phyloP scores from a whole-genome alignment of 1,140 invertebrate genomes.

The Branchinecta lynchi region DNA sequence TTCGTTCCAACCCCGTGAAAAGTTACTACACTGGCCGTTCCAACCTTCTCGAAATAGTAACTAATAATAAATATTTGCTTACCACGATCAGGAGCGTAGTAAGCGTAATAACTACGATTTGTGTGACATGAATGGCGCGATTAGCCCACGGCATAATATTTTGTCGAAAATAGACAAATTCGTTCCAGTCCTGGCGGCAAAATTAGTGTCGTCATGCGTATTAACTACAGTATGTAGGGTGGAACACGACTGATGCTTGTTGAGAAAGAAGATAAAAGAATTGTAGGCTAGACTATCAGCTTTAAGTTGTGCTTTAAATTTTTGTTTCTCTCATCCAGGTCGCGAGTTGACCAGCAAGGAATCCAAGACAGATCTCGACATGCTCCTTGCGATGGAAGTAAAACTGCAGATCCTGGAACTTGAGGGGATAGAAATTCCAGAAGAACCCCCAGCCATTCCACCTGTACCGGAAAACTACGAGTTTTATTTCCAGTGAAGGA shows the following conservation, averaged over 20 bases:
- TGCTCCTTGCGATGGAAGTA: conserved; percentile 86
- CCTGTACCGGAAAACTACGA: conserved; percentile 72
- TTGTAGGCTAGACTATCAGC: background rate
- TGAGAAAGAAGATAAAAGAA: background rate
- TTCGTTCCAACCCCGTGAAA: too few species aligned
- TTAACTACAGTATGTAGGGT: too few species aligned
- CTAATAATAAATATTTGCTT: too few species aligned
- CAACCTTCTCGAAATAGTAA: too few species aligned
- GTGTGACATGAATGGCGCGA: too few species aligned
- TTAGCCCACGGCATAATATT: too few species aligned
- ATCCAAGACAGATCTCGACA: conserved; percentile 75
- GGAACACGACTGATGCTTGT: background rate
- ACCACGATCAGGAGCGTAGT: too few species aligned
- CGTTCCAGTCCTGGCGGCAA: too few species aligned
- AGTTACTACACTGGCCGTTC: too few species aligned
- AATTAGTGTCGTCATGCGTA: too few species aligned
- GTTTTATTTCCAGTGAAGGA: conserved; percentile 39
- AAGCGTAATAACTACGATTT: too few species aligned
- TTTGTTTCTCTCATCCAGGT: conserved; percentile 35
- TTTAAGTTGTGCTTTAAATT: conserved; percentile 13
- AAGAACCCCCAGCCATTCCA: conserved; percentile 76
- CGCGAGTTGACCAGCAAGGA: conserved; percentile 79
- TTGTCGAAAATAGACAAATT: too few species aligned
- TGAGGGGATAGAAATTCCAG: conserved; percentile 85
- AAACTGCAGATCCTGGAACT: conserved; percentile 81